Evolutionary conservation across 2,888 invertebrate genomes (phyloP), one percentile per base, ranked within the genome.

Genomic region (Calliopum simillimum): DNA sequence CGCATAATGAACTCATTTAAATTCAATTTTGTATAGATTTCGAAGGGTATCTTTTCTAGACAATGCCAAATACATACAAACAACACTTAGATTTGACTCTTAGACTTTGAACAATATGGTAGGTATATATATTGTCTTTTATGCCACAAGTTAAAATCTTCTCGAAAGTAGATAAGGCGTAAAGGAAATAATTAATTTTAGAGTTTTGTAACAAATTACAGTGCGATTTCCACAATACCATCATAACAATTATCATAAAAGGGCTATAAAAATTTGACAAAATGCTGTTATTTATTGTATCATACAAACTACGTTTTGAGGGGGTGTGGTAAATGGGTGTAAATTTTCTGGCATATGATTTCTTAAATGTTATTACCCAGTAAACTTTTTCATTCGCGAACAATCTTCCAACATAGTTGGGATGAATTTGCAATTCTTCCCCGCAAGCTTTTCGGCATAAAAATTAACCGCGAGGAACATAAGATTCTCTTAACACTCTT

Each of bases 1-100:
- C 56, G 66, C 56, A 46, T 56, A 66, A 66, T 66, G 66, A 66
- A 66, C 46, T 66, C 56, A 66, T 66, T 66, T 66, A 66, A 66
- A 66, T 66, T 66, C 66, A 66, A 66, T 66, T 66, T 43, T 47
- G 46, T 55, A 55, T 44, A 55, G 65, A 65, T 65, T 56, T 66
- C 66, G 8, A n/a, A 21, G 65, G 55, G 55, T 49, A 23, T 61
- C 23, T 47, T 47, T 23, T 46, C 16, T n/a, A 43, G 59, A 41
- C 59, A 59, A 59, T 21, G 19, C 13, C 11, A 59, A 41, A 44
- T 44, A 16, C 23, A 33, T n/a, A 12, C 13, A 13, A 46, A 46
- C 49, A 49, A 49, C n/a, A 1, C 3, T 5, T 5, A n/a, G 14
- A 56, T 23, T 13, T 14, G 12, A 23, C 13, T 21, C 19, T 21